A percentile compares a stretch with the other conserved stretches of the same genome.
Evolutionary conservation across 2,113 vertebrate genomes (phyloP).

Genomic region (Chloropsis hardwickii): DNA sequence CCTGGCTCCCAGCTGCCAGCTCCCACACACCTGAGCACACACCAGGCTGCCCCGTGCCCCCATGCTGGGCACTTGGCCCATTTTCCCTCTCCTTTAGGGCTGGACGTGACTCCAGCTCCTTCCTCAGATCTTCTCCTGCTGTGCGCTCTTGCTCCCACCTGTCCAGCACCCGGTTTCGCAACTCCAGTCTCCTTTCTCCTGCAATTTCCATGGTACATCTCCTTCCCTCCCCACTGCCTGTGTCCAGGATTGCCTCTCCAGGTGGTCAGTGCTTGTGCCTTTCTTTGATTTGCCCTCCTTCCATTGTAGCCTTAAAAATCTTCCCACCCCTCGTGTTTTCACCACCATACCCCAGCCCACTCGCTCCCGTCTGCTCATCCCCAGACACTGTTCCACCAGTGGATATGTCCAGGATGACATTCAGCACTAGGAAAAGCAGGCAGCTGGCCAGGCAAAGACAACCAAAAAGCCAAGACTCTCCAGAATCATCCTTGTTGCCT

Average conservation of each 20-base stretch:
- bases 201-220: neutral
- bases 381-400: neutral
- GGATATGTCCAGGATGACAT: neutral
- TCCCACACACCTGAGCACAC: constrained; percentile 49
- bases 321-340: neutral
- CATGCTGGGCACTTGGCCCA: neutral
- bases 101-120: neutral
- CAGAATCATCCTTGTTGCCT: neutral
- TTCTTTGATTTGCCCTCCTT: neutral
- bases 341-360: neutral
- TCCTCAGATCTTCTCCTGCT: neutral
- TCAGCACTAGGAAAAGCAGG: neutral
- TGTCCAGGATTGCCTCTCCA: neutral
- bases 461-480: neutral
- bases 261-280: neutral
- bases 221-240: neutral
- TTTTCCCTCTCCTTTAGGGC: neutral
- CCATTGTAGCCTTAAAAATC: neutral
- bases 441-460: neutral
- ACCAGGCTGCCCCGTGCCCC: neutral
- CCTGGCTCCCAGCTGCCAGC: neutral
- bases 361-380: neutral
- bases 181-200: neutral
- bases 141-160: neutral
- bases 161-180: neutral